These are phyloP conservation scores for Nanger granti DNA, from an alignment of 2,113 vertebrate genomes.

Conservation along the genomic window DNA sequence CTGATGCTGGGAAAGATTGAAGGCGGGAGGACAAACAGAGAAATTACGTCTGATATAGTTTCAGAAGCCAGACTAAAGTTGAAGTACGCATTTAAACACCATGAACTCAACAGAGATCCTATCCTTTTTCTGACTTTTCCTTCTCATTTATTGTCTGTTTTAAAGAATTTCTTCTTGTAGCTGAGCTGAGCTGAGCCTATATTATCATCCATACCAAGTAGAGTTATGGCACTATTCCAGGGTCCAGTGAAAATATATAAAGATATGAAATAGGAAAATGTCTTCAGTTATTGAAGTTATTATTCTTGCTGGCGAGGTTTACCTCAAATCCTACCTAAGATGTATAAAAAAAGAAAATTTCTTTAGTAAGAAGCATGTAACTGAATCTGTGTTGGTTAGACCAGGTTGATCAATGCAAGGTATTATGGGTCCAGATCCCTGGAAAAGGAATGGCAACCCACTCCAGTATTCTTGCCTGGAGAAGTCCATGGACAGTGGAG, in stretches of 20 bases:
- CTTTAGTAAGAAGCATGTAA: not conserved
- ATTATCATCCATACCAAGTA: not conserved
- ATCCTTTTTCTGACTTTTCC: not conserved
- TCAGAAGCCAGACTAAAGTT: not conserved
- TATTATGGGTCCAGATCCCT: not conserved
- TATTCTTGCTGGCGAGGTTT: not conserved
- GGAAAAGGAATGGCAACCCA: not conserved
- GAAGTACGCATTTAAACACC: not conserved
- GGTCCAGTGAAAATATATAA: not conserved
- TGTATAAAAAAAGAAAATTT: not conserved
- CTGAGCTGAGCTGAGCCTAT: not conserved
- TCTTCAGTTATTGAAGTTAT: not conserved
- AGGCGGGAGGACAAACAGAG: not conserved
- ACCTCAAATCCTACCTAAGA: not conserved
- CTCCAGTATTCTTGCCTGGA: not conserved
- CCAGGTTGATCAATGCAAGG: not conserved
- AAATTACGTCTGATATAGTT: not conserved
- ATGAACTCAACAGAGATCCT: not conserved
- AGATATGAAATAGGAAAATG: not conserved
- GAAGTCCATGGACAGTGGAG: not conserved
- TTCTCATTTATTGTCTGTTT: not conserved
- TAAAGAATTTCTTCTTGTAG: not conserved
- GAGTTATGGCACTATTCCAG: not conserved
- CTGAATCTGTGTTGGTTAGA: not conserved
- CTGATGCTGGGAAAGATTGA: not conserved